Percentiles rank a stretch among this genome's conserved stretches.
These are phyloP conservation scores for Gibbula magus DNA, from an alignment of 2,888 invertebrate genomes.

Conservation along the genomic window DNA sequence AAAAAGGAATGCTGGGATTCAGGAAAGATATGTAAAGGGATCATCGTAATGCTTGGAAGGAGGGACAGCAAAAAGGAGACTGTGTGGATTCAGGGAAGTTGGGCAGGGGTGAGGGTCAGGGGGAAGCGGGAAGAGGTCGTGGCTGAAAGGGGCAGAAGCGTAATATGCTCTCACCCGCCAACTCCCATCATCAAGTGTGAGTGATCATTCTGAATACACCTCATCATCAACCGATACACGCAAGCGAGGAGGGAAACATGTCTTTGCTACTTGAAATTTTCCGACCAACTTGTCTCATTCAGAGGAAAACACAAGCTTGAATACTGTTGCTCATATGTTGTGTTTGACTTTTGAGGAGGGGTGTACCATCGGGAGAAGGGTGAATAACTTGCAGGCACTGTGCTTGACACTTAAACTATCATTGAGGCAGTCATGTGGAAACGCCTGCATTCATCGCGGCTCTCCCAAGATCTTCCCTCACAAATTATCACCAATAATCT, in stretches of 20 bases:
- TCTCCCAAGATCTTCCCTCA: not conserved
- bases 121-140: no score
- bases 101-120: no score
- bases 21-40: no score
- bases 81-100: no score
- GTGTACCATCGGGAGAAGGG: not conserved
- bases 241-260: slow-evolving; percentile 1
- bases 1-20: no score
- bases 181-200: not conserved
- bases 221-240: not conserved
- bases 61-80: no score
- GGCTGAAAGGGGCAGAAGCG: no score
- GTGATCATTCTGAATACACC: not conserved
- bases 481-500: not conserved
- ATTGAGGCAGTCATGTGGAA: not conserved
- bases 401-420: not conserved
- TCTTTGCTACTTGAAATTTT: slow-evolving; percentile 5
- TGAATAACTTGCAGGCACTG: not conserved
- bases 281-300: not conserved
- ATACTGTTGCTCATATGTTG: slow-evolving; percentile 1
- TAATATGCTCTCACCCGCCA: no score
- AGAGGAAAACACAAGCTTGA: not conserved
- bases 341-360: not conserved
- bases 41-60: no score
- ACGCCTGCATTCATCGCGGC: not conserved